Conservation (phyloP, 1,140 invertebrate genomes). For the Episyrphus balteatus region DNA sequence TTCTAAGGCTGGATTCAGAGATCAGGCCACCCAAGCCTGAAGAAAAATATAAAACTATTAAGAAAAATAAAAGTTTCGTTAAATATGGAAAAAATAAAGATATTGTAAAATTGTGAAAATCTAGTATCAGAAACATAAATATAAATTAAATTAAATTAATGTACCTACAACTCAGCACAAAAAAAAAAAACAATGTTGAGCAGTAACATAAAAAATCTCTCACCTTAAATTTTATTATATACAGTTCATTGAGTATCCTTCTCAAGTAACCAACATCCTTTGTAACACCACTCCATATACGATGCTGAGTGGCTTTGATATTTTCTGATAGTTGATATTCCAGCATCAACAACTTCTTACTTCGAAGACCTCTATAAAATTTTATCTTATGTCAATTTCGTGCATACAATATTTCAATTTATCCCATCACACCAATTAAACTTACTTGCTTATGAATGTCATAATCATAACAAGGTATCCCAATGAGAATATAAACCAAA, state of each 20-base stretch:
- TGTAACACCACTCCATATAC: slow-evolving; percentile 65
- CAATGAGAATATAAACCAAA: slow-evolving; percentile 83
- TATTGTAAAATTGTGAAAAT: no score
- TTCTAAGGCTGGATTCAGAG: no score
- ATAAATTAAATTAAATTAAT: no score
- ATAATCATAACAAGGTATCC: slow-evolving; percentile 87
- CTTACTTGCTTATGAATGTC: slow-evolving; percentile 62
- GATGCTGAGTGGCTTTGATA: slow-evolving; percentile 63
- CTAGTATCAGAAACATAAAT: no score
- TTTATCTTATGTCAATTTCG: not conserved
- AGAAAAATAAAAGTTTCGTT: no score
- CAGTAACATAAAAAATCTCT: no score
- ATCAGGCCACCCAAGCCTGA: no score
- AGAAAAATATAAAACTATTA: no score
- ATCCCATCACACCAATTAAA: not conserved
- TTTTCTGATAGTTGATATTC: slow-evolving; percentile 64
- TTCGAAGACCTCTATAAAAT: slow-evolving; percentile 36
- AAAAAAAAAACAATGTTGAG: no score
- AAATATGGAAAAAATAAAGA: no score
- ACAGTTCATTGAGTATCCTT: slow-evolving; percentile 64
- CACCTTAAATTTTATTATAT: slow-evolving; percentile 67
- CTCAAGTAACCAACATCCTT: slow-evolving; percentile 62
- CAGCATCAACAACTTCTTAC: slow-evolving; percentile 59
- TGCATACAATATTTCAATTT: slow-evolving; percentile 2
- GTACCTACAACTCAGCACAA: no score